A percentile compares a stretch with the other conserved stretches of the same genome.
phyloP scores from a whole-genome alignment of 1,140 invertebrate genomes.

The Caenorhabditis brenneri region DNA sequence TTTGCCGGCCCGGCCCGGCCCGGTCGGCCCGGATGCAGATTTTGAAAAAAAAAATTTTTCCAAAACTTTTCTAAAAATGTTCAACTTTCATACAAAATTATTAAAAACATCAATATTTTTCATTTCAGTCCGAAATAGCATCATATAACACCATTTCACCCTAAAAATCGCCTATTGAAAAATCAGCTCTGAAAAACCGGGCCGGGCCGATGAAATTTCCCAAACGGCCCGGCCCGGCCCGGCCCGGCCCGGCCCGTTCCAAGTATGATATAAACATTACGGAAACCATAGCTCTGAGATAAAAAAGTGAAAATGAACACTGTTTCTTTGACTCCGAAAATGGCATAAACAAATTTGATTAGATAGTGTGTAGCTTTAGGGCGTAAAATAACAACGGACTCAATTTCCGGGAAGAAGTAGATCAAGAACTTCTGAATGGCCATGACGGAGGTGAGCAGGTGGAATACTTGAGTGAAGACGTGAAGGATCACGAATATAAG shows the following conservation, averaged over 20 bases:
- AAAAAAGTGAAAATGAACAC: background rate
- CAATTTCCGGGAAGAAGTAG: background rate
- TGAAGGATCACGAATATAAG: background rate
- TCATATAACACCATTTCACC: too few relatives aligned
- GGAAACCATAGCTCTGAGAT: too few relatives aligned
- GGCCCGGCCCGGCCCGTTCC: background rate
- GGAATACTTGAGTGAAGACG: background rate
- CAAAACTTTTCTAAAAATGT: background rate
- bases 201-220: too few relatives aligned
- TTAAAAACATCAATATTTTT: too few relatives aligned
- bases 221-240: too few relatives aligned
- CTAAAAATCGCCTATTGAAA: too few relatives aligned
- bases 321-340: background rate
- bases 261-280: background rate
- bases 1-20: too few relatives aligned
- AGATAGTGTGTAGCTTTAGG: background rate
- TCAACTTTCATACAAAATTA: too few relatives aligned
- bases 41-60: background rate
- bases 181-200: too few relatives aligned
- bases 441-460: background rate
- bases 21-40: too few relatives aligned
- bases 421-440: background rate
- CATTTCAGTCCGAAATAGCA: too few relatives aligned
- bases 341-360: background rate
- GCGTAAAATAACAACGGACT: background rate